Percentiles rank a stretch among this genome's conserved stretches.
Evolutionary conservation across 2,797 vertebrate species (phyloP).

Genomic region (Lithobates pipiens): DNA sequence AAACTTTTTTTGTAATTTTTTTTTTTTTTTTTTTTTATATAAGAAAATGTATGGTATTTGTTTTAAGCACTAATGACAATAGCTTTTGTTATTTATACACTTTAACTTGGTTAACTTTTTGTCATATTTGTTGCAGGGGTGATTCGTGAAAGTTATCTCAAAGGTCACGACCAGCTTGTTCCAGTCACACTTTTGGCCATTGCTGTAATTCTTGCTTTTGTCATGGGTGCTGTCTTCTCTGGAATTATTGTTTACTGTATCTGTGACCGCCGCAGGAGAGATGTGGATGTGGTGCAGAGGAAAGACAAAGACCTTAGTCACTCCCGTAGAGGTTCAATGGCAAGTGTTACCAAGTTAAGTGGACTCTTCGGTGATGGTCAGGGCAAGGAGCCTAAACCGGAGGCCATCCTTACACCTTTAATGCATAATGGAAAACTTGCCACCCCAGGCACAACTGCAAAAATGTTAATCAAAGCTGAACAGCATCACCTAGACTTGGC

Average conservation of each 20-base stretch:
- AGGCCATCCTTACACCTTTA: constrained; percentile 92
- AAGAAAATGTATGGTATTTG: neutral
- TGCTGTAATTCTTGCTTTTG: constrained; percentile 95
- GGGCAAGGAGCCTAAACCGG: constrained; percentile 92
- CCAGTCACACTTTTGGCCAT: constrained; percentile 95
- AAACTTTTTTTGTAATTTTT: neutral
- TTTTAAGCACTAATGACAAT: constrained; percentile 42
- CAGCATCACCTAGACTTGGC: constrained; percentile 95
- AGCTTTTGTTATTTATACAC: constrained; percentile 15
- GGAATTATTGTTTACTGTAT: constrained; percentile 97
- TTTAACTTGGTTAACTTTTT: constrained; percentile 63
- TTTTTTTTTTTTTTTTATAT: neutral
- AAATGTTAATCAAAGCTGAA: constrained; percentile 95
- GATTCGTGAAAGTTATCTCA: constrained; percentile 97
- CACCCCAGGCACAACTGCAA: constrained; percentile 82
- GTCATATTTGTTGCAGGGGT: constrained; percentile 88
- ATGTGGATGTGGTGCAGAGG: constrained; percentile 82
- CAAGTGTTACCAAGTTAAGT: constrained; percentile 96
- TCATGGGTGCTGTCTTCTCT: constrained; percentile 96
- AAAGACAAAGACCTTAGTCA: constrained; percentile 85
- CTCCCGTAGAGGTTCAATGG: constrained; percentile 92
- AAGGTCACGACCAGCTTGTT: constrained; percentile 94
- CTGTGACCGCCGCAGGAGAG: constrained; percentile 92
- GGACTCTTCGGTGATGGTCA: constrained; percentile 91
- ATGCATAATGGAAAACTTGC: constrained; percentile 94